A percentile compares a stretch with the other conserved stretches of the same genome.
phyloP scores from a whole-genome alignment of 1,140 invertebrate genomes.

The Neuroterus valhalla region DNA sequence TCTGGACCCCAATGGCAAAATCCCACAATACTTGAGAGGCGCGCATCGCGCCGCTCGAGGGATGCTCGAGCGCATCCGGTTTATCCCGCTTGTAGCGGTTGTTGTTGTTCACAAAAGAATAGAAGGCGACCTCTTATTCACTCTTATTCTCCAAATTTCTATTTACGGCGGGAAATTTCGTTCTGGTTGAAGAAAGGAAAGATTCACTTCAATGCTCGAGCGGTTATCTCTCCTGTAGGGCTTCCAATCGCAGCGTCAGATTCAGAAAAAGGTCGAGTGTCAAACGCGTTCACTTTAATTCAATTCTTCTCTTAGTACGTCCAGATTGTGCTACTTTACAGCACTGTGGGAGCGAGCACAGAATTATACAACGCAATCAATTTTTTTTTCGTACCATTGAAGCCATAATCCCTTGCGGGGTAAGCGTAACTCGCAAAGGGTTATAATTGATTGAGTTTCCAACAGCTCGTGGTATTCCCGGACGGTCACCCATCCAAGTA shows the following conservation, averaged over 20 bases:
- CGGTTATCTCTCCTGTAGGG: conserved; percentile 11
- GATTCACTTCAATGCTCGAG: conserved; percentile 22
- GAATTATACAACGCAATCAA: no score
- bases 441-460: no score
- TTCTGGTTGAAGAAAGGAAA: conserved; percentile 13
- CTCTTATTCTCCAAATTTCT: conserved; percentile 13
- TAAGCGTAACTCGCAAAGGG: no score
- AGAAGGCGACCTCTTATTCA: neutral
- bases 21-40: neutral
- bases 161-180: conserved; percentile 8
- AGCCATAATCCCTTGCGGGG: no score
- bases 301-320: no score
- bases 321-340: no score
- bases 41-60: neutral
- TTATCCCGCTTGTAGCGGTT: conserved; percentile 9
- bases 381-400: no score
- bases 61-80: conserved; percentile 20
- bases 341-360: no score
- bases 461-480: no score
- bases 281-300: no score
- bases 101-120: conserved; percentile 18
- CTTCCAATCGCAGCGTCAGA: conserved; percentile 6
- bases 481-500: no score
- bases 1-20: neutral
- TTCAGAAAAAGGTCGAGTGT: conserved; percentile 10